Base-by-base conservation (phyloP, 2,113 vertebrate species). In the Oriolus oriolus region DNA sequence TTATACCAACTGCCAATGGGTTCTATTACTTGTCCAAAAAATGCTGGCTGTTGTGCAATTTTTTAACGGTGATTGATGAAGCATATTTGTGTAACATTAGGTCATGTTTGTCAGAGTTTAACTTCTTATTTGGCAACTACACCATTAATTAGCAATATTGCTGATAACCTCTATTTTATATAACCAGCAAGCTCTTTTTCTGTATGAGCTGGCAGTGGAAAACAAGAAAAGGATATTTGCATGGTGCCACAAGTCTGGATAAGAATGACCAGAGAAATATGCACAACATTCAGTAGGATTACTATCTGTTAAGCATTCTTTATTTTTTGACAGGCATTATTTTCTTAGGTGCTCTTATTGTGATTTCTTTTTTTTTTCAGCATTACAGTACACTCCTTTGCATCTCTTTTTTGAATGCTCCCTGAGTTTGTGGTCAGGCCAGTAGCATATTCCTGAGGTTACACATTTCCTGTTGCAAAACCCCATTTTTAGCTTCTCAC, bases 81-180 rank as follows among this genome's bases (percentile, higher is more conserved):
- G 91, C 83, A 56, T 96, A 96, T 93, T 92, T 96, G 85, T 94
- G 93, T 83, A 97, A 94, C 88, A 80, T 97, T 96, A 97, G 94
- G 87, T 97, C 96, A 98, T 96, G 90, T 91, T 96, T 97, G 90
- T 97, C 84, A 94, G 87, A 93, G 77, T 94, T 91, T 94, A 92
- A 84, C 90, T 96, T 96, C 65, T 95, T 95, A 79, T 89, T 95
- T 98, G 98, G 98, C 97, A 98, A 44, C 91, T 91, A 95, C 60
- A 98, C 96, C 73, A 31, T 96, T 94, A 98, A 97, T 98, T 98
- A 97, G 82, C 84, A 96, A 95, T 97, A 96, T 83, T 97, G 93
- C 91, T 96, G 97, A 98, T 97, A 97, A 96, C 95, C 79, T 97
- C 93, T 93, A 95, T 96, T 98, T 98, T 98, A 81, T 94, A 89